Percentiles rank a stretch among this genome's conserved stretches.
Evolutionary conservation across 2,797 vertebrate species (phyloP).

Genomic region (Numenius phaeopus): DNA sequence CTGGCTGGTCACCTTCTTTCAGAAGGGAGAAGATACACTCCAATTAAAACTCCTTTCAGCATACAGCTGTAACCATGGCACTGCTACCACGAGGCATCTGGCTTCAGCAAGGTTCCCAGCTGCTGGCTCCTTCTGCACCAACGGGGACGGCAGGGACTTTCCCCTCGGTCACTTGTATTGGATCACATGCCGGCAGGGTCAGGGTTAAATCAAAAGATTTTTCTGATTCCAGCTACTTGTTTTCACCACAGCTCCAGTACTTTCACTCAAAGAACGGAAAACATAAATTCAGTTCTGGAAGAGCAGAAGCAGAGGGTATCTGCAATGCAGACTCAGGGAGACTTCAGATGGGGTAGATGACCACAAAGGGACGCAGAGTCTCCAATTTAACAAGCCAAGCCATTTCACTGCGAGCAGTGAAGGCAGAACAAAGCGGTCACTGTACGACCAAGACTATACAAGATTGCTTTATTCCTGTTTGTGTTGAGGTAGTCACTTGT

Average conservation of each 20-base stretch:
- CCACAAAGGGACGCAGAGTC: neutral
- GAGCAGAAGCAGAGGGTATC: neutral
- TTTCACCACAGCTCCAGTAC: neutral
- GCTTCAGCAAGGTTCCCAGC: neutral
- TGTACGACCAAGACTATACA: slow-evolving; percentile 42
- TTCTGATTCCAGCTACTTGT: slow-evolving; percentile 1
- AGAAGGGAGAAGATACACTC: neutral
- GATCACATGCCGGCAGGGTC: neutral
- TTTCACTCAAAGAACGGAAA: neutral
- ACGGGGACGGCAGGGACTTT: neutral
- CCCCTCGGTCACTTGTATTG: neutral
- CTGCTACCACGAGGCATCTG: neutral
- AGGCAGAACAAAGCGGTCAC: slow-evolving; percentile 62
- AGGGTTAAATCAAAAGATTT: neutral
- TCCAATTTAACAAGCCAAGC: neutral
- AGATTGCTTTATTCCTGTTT: slow-evolving; percentile 39
- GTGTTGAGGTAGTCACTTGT: slow-evolving; percentile 36
- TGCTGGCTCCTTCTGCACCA: neutral
- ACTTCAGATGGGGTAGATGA: neutral
- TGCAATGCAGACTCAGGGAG: neutral
- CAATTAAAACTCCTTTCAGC: neutral
- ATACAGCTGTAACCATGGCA: neutral
- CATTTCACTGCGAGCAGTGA: neutral
- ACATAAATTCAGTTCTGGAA: neutral
- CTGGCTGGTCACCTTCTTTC: neutral